phyloP scores from a whole-genome alignment of 2,113 vertebrate species.

The Blennius ocellaris region DNA sequence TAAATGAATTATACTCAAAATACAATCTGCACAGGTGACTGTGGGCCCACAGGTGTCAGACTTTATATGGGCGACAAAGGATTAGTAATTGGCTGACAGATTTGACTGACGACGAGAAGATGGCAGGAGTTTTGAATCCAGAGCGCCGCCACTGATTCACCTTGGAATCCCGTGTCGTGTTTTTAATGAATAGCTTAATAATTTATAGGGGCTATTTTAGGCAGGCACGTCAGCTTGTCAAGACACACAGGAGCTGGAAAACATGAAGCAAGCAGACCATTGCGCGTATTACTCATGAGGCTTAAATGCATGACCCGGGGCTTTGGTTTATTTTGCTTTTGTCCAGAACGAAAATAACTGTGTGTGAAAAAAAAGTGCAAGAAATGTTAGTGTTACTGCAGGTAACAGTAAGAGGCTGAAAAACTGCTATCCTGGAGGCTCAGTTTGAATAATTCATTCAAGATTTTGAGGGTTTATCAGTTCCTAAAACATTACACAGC shows the following conservation, averaged over 20 bases:
- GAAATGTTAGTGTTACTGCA: neutral
- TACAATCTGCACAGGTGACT: slow-evolving; percentile 11
- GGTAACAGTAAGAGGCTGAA: neutral
- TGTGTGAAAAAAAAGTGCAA: neutral
- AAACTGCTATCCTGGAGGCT: neutral
- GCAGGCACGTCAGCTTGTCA: slow-evolving; percentile 8
- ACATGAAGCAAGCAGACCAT: slow-evolving; percentile 11
- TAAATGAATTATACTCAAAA: slow-evolving; percentile 47
- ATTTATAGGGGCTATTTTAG: slow-evolving; percentile 6
- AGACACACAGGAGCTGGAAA: slow-evolving; percentile 6
- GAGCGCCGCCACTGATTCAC: neutral
- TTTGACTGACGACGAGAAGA: slow-evolving; percentile 23
- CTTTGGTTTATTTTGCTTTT: slow-evolving; percentile 11
- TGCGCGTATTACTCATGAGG: neutral
- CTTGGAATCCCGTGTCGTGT: neutral
- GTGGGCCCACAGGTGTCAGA: slow-evolving; percentile 26
- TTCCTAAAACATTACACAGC: neutral
- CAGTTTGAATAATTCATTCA: neutral
- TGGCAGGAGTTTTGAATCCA: neutral
- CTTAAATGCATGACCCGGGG: neutral
- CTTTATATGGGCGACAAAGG: neutral
- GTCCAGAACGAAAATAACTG: slow-evolving; percentile 1
- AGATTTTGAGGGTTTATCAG: neutral
- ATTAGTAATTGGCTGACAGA: slow-evolving; percentile 6
- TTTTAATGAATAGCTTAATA: slow-evolving; percentile 25